Evolutionary conservation across 2,797 vertebrate genomes (phyloP).

Genomic region (Gallinago solitaria): DNA sequence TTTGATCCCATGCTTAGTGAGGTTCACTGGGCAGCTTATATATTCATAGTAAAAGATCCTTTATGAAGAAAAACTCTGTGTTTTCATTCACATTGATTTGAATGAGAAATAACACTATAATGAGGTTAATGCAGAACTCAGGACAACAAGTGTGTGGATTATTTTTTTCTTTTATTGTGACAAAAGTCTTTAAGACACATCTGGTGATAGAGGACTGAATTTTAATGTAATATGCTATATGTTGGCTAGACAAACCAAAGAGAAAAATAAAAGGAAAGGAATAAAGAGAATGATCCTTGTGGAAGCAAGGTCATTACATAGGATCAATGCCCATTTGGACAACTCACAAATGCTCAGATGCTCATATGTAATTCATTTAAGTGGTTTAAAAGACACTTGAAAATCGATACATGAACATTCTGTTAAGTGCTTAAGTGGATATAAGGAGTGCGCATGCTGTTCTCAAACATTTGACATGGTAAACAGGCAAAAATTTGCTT

Average conservation of each 20-base stretch:
- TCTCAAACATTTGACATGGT: background rate
- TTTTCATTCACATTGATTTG: background rate
- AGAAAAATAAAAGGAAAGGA: background rate
- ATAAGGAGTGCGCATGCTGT: background rate
- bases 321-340: slow-evolving; percentile 52
- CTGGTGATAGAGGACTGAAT: background rate
- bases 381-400: slow-evolving; percentile 8
- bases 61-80: background rate
- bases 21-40: background rate
- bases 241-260: background rate
- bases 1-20: background rate
- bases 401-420: slow-evolving; percentile 37
- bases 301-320: background rate
- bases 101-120: background rate
- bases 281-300: background rate
- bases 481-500: slow-evolving; percentile 10
- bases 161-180: background rate
- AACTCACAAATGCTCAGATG: slow-evolving; percentile 5
- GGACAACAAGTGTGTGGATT: background rate
- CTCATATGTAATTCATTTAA: slow-evolving; percentile 21
- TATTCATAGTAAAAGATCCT: background rate
- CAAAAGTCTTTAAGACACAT: background rate
- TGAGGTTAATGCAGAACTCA: background rate
- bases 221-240: background rate
- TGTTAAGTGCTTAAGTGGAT: slow-evolving; percentile 57